Percentiles rank a stretch among this genome's conserved stretches.
These are phyloP conservation scores for Thamnophis sirtalis DNA, from an alignment of 2,113 vertebrate species.

Conservation along the genomic window DNA sequence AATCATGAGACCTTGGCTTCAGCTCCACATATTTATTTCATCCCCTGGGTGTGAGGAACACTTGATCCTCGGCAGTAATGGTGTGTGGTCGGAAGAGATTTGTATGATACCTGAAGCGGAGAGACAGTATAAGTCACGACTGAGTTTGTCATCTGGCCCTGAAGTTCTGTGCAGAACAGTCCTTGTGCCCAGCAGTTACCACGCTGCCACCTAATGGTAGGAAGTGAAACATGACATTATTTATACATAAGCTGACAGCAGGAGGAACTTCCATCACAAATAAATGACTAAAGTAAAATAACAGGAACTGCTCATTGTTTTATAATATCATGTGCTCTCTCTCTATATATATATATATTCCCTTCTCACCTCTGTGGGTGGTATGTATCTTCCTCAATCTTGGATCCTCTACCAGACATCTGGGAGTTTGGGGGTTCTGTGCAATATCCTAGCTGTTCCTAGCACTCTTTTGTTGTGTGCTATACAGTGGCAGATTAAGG, in stretches of 20 bases:
- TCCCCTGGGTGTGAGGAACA: background rate
- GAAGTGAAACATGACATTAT: background rate
- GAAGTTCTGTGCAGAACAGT: background rate
- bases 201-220: constrained; percentile 49
- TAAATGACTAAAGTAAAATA: constrained; percentile 12
- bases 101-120: background rate
- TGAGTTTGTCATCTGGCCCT: background rate
- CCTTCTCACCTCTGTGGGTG: background rate
- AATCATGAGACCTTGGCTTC: constrained; percentile 4
- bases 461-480: too few relatives aligned
- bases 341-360: background rate
- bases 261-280: constrained; percentile 57
- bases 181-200: constrained; percentile 6
- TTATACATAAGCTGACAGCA: fast-evolving
- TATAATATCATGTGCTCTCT: background rate
- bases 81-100: background rate
- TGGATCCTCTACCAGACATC: background rate
- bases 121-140: background rate
- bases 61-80: background rate
- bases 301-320: constrained; percentile 44
- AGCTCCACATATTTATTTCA: background rate
- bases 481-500: too few relatives aligned
- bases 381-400: background rate
- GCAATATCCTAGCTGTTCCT: too few relatives aligned
- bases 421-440: background rate